Percentiles rank a stretch among this genome's conserved stretches.
phyloP scores from a whole-genome alignment of 2,888 invertebrate species.

The Tineola bisselliella region DNA sequence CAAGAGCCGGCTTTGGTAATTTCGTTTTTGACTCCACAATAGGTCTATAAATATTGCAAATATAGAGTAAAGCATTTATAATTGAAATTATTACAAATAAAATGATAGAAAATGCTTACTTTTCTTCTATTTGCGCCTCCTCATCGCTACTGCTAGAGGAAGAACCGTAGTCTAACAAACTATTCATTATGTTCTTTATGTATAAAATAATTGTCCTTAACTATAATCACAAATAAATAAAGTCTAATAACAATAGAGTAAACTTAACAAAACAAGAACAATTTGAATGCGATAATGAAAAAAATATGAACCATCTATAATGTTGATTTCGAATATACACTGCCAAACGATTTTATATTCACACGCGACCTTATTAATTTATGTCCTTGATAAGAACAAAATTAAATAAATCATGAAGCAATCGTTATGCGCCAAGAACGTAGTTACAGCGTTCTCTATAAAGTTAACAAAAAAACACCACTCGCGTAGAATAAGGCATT shows the following conservation, averaged over 20 bases:
- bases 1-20: conserved; percentile 73
- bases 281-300: too few species aligned
- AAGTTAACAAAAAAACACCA: too few species aligned
- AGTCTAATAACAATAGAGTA: too few species aligned
- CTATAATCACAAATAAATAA: neutral
- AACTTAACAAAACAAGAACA: neutral
- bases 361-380: too few species aligned
- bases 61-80: conserved; percentile 14
- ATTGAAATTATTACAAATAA: conserved; percentile 18
- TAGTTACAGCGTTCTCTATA: too few species aligned
- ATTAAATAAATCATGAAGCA: too few species aligned
- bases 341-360: too few species aligned
- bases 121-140: conserved; percentile 43
- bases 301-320: too few species aligned
- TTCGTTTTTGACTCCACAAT: conserved; percentile 28
- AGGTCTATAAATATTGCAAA: neutral
- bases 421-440: too few species aligned
- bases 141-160: conserved; percentile 64
- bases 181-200: conserved; percentile 55
- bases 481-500: too few species aligned
- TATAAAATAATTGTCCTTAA: neutral
- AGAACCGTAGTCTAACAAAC: conserved; percentile 74
- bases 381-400: too few species aligned
- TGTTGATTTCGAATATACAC: too few species aligned
- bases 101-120: conserved; percentile 30